These are phyloP conservation scores for Chelonoidis abingdonii DNA, from an alignment of 2,113 vertebrate genomes.

Conservation along the genomic window DNA sequence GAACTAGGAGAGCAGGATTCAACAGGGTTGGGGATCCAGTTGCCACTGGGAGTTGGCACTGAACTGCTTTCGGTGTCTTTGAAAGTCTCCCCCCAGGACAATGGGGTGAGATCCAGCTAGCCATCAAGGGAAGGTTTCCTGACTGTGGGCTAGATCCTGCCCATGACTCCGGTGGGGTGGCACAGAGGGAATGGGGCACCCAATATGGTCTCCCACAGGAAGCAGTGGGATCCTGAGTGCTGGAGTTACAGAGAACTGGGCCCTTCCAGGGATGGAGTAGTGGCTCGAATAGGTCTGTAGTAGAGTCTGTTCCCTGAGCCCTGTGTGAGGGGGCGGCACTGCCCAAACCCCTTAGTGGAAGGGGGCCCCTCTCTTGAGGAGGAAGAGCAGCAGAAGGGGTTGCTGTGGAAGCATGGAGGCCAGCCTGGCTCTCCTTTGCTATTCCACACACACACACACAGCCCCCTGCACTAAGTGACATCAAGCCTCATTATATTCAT, in stretches of 20 bases:
- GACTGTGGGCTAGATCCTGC: background rate
- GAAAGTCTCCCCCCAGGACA: background rate
- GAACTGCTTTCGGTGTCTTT: background rate
- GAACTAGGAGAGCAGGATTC: background rate
- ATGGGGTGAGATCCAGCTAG: too few relatives aligned
- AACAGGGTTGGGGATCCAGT: background rate
- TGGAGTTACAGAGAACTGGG: background rate
- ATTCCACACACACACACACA: slow-evolving; percentile 83
- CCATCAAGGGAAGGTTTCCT: background rate
- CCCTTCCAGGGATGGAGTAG: too few relatives aligned
- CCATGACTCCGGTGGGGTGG: background rate
- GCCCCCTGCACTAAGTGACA: slow-evolving; percentile 87
- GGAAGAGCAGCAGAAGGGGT: accelerated
- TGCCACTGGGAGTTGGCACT: background rate
- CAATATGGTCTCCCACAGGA: background rate
- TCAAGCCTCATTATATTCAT: slow-evolving; percentile 96
- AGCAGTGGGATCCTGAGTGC: background rate
- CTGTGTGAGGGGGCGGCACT: background rate
- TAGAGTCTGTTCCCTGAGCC: background rate
- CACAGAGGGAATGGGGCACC: background rate
- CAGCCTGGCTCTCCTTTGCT: slow-evolving; percentile 77
- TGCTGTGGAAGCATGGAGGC: background rate
- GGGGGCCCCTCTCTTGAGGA: background rate
- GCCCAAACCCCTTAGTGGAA: background rate
- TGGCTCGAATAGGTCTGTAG: too few relatives aligned